A percentile compares a stretch with the other conserved stretches of the same genome.
phyloP scores from a whole-genome alignment of 2,113 vertebrate species.

The Callionymus lyra region DNA sequence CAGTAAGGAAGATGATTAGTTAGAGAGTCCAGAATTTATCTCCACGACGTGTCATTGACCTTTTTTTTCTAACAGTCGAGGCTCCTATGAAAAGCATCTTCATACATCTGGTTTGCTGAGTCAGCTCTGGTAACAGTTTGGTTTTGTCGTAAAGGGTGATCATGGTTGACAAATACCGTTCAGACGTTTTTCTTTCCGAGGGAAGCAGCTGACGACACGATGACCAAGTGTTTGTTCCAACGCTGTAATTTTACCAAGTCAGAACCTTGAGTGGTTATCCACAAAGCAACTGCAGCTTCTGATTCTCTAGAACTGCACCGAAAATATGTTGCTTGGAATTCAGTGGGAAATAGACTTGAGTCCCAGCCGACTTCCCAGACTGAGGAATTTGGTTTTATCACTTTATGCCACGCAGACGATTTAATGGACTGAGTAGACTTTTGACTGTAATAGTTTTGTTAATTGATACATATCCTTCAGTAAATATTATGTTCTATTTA shows the following conservation, averaged over 20 bases:
- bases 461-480: too few species aligned
- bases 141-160: too few species aligned
- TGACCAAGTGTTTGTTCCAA: slow-evolving; percentile 29
- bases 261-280: slow-evolving; percentile 34
- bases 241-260: slow-evolving; percentile 37
- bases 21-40: too few species aligned
- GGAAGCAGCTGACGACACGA: slow-evolving; percentile 14
- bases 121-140: too few species aligned
- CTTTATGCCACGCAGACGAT: background rate
- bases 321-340: slow-evolving; percentile 15
- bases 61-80: too few species aligned
- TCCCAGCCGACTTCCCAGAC: background rate
- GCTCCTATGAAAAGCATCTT: too few species aligned
- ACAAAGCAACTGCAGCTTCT: slow-evolving; percentile 24
- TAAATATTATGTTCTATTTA: too few species aligned
- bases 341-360: slow-evolving; percentile 7
- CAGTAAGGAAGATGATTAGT: too few species aligned
- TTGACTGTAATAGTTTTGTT: too few species aligned
- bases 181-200: slow-evolving; percentile 24
- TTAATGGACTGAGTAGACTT: background rate
- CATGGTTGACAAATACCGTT: too few species aligned
- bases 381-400: slow-evolving; percentile 1
- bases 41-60: too few species aligned
- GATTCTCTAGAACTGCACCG: slow-evolving; percentile 23
- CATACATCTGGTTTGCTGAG: too few species aligned